Evolutionary conservation across 2,113 vertebrate species (phyloP).

Genomic region (Sinocyclocheilus rhinocerous): DNA sequence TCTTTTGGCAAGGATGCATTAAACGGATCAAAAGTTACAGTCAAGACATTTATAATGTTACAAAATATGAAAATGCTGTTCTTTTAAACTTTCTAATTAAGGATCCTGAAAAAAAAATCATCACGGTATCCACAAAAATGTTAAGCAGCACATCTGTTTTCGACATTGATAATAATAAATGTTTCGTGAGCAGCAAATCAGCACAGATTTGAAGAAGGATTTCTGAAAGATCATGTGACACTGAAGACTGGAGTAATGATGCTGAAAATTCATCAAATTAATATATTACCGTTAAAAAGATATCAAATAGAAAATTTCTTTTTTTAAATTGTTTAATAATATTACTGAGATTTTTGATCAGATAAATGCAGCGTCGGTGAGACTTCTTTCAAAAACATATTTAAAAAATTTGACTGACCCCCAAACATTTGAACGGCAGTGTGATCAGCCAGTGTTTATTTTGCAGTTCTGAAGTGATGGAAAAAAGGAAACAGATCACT

Average conservation of each 20-base stretch:
- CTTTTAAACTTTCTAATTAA: neutral
- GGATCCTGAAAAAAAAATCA: neutral
- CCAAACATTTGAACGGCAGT: neutral
- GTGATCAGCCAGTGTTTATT: slow-evolving; percentile 13
- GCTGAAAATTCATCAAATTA: neutral
- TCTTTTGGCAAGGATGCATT: too few species aligned
- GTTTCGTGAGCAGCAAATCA: neutral
- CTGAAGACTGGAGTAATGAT: neutral
- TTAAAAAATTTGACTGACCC: neutral
- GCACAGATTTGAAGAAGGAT: neutral
- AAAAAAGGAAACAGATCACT: neutral
- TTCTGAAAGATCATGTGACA: neutral
- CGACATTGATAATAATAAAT: neutral
- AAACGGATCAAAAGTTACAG: too few species aligned
- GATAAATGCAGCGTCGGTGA: neutral
- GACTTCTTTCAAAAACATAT: neutral
- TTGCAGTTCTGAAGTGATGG: neutral
- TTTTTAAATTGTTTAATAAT: too few species aligned
- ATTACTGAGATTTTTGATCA: neutral
- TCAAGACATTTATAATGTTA: neutral
- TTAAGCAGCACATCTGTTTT: neutral
- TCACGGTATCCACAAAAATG: neutral
- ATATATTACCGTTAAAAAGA: neutral
- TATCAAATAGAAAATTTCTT: neutral
- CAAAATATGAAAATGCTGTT: neutral